phyloP scores from a whole-genome alignment of 1,140 invertebrate genomes.

The Rhynchophorus ferrugineus region DNA sequence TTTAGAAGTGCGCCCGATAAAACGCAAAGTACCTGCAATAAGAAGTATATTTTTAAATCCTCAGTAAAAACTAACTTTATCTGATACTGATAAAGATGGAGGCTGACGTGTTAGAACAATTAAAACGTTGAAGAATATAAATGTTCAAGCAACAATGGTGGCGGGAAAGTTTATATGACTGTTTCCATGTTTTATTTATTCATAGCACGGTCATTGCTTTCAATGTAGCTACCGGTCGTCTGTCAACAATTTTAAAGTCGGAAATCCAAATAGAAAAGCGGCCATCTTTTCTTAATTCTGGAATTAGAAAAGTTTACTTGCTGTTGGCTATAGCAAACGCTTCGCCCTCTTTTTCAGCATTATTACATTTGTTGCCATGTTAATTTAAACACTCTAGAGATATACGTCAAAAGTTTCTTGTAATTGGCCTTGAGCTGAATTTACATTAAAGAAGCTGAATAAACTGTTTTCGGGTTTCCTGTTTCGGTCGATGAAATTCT shows the following conservation, averaged over 20 bases:
- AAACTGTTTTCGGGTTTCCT: not conserved
- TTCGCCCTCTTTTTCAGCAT: not conserved
- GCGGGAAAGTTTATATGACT: not conserved
- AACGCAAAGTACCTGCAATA: constrained; percentile 4
- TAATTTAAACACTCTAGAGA: not conserved
- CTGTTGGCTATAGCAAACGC: not conserved
- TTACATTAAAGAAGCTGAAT: not conserved
- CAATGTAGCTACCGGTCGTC: not conserved
- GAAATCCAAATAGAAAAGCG: not conserved
- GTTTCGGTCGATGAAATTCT: not conserved
- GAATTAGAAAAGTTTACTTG: not conserved
- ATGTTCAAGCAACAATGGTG: too few relatives aligned
- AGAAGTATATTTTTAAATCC: not conserved
- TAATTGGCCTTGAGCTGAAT: not conserved
- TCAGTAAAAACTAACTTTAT: too few relatives aligned
- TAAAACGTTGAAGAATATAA: constrained; percentile 6
- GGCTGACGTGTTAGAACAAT: constrained; percentile 5
- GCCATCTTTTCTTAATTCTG: not conserved
- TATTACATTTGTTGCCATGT: not conserved
- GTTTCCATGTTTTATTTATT: not conserved
- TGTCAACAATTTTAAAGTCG: not conserved
- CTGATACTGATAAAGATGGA: too few relatives aligned
- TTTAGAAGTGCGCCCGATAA: not conserved
- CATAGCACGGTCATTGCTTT: not conserved
- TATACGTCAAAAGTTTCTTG: not conserved